Evolutionary conservation across 2,113 vertebrate genomes (phyloP).

Genomic region (Ammospiza caudacuta): DNA sequence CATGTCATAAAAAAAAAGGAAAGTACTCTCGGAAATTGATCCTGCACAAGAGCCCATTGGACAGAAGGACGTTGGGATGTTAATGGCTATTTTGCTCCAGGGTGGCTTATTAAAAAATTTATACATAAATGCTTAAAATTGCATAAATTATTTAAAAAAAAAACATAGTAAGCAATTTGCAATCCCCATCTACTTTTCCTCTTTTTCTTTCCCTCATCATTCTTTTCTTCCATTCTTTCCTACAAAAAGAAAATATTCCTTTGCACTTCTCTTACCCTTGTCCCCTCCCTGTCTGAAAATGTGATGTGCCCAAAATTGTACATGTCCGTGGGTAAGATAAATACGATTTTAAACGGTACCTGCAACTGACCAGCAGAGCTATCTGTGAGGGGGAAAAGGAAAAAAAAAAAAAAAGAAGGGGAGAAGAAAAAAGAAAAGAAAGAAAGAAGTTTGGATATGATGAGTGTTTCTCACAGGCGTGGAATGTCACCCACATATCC

Average conservation of each 20-base stretch:
- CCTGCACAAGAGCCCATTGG: constrained; percentile 97
- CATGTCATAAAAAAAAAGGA: constrained; percentile 98
- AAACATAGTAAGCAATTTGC: constrained; percentile 94
- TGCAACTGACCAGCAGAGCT: background rate
- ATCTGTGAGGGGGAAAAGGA: background rate
- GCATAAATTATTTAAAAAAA: constrained; percentile 99
- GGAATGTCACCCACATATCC: constrained; percentile 99
- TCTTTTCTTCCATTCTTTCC: constrained; percentile 29
- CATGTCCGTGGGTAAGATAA: background rate
- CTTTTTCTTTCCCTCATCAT: constrained; percentile 37
- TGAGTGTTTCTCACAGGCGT: constrained; percentile 95
- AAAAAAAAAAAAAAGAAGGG: background rate
- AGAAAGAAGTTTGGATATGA: constrained; percentile 82
- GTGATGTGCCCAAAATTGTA: background rate
- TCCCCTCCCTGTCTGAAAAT: constrained; percentile 50
- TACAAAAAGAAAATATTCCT: background rate
- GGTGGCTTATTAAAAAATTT: constrained; percentile 99
- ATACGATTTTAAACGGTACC: background rate
- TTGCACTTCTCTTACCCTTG: background rate
- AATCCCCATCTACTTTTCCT: constrained; percentile 67
- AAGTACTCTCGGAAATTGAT: constrained; percentile 95
- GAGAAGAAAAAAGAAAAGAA: constrained; percentile 39
- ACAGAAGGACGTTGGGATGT: constrained; percentile 99
- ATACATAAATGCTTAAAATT: constrained; percentile 99
- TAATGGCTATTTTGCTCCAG: constrained; percentile 99